Evolutionary conservation across 2,797 vertebrate genomes (phyloP).

Genomic region (Chloroceryle amazona): DNA sequence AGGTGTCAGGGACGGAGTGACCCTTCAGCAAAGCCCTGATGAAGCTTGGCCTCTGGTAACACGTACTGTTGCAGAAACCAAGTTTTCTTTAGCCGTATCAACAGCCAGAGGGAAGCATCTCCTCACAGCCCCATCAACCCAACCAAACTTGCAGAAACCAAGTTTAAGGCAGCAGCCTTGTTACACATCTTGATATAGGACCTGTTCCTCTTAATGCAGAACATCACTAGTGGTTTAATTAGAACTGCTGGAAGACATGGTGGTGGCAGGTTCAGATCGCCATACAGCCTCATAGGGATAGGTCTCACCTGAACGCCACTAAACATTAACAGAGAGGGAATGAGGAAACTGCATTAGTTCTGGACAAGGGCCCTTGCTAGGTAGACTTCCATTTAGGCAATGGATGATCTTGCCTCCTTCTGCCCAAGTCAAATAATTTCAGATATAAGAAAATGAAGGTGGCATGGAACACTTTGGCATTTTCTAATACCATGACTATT

Average conservation of each 20-base stretch:
- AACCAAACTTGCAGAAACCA: not conserved
- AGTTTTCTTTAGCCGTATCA: no score
- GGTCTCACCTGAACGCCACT: not conserved
- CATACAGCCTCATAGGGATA: not conserved
- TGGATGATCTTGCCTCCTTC: not conserved
- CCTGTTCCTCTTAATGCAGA: not conserved
- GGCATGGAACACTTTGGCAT: not conserved
- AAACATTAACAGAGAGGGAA: not conserved
- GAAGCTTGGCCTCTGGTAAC: not conserved
- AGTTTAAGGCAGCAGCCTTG: not conserved
- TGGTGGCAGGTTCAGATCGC: not conserved
- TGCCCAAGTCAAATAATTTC: not conserved
- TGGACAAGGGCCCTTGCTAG: not conserved
- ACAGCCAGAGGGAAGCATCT: no score
- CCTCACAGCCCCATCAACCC: no score
- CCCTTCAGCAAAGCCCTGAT: not conserved
- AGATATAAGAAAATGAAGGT: not conserved
- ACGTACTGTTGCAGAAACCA: not conserved
- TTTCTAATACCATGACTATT: not conserved
- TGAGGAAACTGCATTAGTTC: not conserved
- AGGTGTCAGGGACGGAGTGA: not conserved
- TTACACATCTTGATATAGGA: fast-evolving
- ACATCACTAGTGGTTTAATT: not conserved
- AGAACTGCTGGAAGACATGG: not conserved
- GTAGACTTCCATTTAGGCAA: not conserved